phyloP scores from a whole-genome alignment of 2,888 invertebrate genomes.

The Protonemura montana region DNA sequence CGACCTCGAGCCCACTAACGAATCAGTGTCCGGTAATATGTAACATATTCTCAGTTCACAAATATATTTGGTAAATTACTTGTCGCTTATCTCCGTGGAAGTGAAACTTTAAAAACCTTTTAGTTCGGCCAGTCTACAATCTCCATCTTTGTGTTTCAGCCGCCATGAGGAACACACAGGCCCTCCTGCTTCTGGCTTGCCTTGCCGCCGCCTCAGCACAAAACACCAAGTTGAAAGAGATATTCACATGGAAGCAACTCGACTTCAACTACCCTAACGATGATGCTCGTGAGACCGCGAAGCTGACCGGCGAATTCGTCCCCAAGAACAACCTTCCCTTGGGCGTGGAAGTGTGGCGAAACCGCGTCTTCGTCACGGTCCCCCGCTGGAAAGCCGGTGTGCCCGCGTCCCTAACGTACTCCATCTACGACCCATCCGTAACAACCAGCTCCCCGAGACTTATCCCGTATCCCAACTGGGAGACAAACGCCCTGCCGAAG shows the following conservation, averaged over 20 bases:
- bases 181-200: slow-evolving; percentile 15
- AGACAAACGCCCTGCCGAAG: slow-evolving; percentile 78
- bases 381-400: slow-evolving; percentile 77
- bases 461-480: slow-evolving; percentile 79
- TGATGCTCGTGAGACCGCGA: slow-evolving; percentile 66
- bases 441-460: slow-evolving; percentile 54
- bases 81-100: too few relatives aligned
- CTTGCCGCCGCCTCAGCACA: not conserved
- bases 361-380: slow-evolving; percentile 68
- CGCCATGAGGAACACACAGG: not conserved
- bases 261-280: slow-evolving; percentile 72
- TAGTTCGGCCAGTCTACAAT: too few relatives aligned
- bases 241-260: slow-evolving; percentile 75
- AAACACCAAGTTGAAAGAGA: slow-evolving; percentile 61
- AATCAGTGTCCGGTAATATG: too few relatives aligned
- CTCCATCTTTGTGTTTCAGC: not conserved
- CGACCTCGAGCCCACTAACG: too few relatives aligned
- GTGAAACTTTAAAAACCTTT: too few relatives aligned
- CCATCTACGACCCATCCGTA: slow-evolving; percentile 60
- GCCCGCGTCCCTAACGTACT: slow-evolving; percentile 73
- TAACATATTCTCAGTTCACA: too few relatives aligned
- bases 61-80: too few relatives aligned
- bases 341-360: slow-evolving; percentile 74
- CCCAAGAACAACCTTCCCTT: slow-evolving; percentile 73
- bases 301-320: slow-evolving; percentile 68